phyloP scores from a whole-genome alignment of 2,113 vertebrate species.

The Tragelaphus imberbis region DNA sequence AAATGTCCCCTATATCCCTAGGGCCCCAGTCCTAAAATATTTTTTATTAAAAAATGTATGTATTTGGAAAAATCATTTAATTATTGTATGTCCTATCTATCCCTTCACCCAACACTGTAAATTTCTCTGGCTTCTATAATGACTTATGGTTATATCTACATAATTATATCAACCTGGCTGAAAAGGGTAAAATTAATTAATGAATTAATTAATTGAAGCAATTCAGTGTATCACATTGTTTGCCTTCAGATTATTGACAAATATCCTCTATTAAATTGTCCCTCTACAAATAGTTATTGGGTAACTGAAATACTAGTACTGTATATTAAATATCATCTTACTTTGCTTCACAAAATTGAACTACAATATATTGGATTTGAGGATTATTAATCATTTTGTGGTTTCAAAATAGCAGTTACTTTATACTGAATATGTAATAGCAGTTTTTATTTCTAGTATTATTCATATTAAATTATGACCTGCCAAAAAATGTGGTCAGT shows the following conservation, averaged over 20 bases:
- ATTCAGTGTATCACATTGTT: background rate
- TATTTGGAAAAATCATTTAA: background rate
- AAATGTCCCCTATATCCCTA: background rate
- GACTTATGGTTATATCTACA: background rate
- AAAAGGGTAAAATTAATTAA: background rate
- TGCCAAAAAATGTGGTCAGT: background rate
- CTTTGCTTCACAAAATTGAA: background rate
- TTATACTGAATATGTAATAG: background rate
- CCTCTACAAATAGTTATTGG: background rate
- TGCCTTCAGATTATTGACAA: background rate
- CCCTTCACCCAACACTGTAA: background rate
- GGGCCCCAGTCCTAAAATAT: background rate
- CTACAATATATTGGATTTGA: background rate
- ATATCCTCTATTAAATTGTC: background rate
- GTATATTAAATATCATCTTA: background rate
- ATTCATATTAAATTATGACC: background rate
- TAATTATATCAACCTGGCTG: background rate
- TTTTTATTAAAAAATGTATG: background rate
- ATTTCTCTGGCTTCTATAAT: background rate
- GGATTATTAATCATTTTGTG: background rate
- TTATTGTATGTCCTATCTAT: background rate
- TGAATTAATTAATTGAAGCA: background rate
- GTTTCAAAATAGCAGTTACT: background rate
- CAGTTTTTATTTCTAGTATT: background rate
- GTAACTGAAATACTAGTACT: background rate